Evolutionary conservation across 2,113 vertebrate species (phyloP).

Genomic region (Cottus gobio): DNA sequence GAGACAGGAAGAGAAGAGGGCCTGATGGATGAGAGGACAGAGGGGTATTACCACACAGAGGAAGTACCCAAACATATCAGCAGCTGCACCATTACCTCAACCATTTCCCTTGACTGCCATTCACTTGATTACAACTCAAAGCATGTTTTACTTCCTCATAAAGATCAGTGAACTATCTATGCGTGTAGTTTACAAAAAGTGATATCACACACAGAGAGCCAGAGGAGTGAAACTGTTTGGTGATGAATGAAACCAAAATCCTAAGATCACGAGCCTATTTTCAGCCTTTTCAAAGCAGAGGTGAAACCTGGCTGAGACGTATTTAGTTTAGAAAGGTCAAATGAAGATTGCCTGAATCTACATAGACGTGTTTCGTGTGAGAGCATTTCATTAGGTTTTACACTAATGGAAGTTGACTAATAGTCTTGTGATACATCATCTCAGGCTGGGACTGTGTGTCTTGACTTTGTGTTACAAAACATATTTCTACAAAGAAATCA

Average conservation of each 20-base stretch:
- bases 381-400: neutral
- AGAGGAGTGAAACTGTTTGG: neutral
- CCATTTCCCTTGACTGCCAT: neutral
- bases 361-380: neutral
- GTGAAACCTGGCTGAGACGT: neutral
- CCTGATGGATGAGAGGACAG: neutral
- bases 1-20: neutral
- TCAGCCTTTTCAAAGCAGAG: neutral
- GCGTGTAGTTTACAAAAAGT: neutral
- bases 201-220: neutral
- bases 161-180: neutral
- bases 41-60: neutral
- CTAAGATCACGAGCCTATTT: neutral
- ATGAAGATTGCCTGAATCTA: neutral
- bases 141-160: constrained; percentile 42
- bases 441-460: neutral
- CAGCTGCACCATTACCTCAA: neutral
- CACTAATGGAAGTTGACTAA: neutral
- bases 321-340: neutral
- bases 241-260: constrained; percentile 12
- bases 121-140: neutral
- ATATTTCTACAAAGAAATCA: neutral
- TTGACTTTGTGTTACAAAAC: neutral
- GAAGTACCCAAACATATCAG: constrained; percentile 15
- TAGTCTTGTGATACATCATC: neutral